These are phyloP conservation scores for Branchipolynoe longqiensis DNA, from an alignment of 2,888 invertebrate genomes.

Conservation along the genomic window DNA sequence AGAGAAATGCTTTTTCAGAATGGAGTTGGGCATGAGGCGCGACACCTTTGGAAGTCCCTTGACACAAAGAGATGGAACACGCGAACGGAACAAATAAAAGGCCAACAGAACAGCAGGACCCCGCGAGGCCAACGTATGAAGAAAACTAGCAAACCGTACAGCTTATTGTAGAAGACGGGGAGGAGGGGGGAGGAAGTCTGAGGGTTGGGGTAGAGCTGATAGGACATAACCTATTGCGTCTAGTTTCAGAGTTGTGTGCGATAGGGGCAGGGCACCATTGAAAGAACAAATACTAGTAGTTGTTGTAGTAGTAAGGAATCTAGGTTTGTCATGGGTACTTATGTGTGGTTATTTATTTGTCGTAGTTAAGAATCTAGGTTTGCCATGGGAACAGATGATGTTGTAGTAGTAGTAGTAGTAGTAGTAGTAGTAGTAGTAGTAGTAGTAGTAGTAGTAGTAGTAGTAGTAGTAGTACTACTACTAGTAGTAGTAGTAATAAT, in stretches of 20 bases:
- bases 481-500: too few species aligned
- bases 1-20: constrained; percentile 21
- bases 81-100: background rate
- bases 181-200: background rate
- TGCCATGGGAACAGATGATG: too few species aligned
- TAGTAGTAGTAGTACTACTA: too few species aligned
- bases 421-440: too few species aligned
- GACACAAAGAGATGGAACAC: background rate
- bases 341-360: too few species aligned
- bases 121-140: background rate
- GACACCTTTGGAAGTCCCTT: constrained; percentile 22
- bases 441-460: too few species aligned
- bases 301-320: too few species aligned
- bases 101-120: constrained; percentile 8
- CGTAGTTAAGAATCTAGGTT: too few species aligned
- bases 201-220: too few species aligned
- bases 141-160: background rate
- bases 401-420: too few species aligned
- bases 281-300: too few species aligned
- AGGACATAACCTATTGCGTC: background rate
- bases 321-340: too few species aligned
- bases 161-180: background rate
- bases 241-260: background rate
- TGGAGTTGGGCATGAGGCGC: constrained; percentile 21
- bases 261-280: background rate